A percentile compares a stretch with the other conserved stretches of the same genome.
phyloP scores from a whole-genome alignment of 2,888 invertebrate species.

The Hirtodrosophila trivittata region DNA sequence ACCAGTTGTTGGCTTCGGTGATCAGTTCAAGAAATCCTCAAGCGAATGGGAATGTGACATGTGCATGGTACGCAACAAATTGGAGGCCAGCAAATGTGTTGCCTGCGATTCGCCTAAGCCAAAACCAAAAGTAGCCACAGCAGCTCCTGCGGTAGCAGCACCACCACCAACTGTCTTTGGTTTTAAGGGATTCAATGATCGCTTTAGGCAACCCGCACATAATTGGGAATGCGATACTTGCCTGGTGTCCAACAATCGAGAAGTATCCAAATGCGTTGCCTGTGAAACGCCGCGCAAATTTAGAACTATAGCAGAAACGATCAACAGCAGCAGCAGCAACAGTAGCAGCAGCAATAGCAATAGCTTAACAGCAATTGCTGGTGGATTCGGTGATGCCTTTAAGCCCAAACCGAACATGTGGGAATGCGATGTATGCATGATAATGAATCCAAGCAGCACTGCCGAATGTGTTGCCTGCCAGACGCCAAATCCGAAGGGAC shows the following conservation, averaged over 20 bases:
- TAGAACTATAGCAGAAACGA: slow-evolving; percentile 10
- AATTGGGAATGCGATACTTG: slow-evolving; percentile 89
- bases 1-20: slow-evolving; percentile 62
- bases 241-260: slow-evolving; percentile 85
- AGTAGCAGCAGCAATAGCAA: not conserved
- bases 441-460: slow-evolving; percentile 84
- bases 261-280: slow-evolving; percentile 85
- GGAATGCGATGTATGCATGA: slow-evolving; percentile 86
- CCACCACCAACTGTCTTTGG: slow-evolving; percentile 11
- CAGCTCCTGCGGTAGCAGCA: too few relatives aligned
- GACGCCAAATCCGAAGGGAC: slow-evolving; percentile 83
- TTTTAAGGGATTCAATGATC: slow-evolving; percentile 66
- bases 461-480: slow-evolving; percentile 86
- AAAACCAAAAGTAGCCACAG: slow-evolving; percentile 9
- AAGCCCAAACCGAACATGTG: slow-evolving; percentile 86
- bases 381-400: slow-evolving; percentile 83
- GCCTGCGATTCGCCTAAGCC: slow-evolving; percentile 85
- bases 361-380: not conserved
- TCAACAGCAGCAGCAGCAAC: slow-evolving; percentile 5
- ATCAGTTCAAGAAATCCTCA: slow-evolving; percentile 85
- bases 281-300: slow-evolving; percentile 84
- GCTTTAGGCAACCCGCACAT: slow-evolving; percentile 85
- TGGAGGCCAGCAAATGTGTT: slow-evolving; percentile 84
- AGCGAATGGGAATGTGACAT: slow-evolving; percentile 88
- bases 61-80: slow-evolving; percentile 87